Evolutionary conservation across 2,113 vertebrate genomes (phyloP).

Genomic region (Oryzias celebensis): DNA sequence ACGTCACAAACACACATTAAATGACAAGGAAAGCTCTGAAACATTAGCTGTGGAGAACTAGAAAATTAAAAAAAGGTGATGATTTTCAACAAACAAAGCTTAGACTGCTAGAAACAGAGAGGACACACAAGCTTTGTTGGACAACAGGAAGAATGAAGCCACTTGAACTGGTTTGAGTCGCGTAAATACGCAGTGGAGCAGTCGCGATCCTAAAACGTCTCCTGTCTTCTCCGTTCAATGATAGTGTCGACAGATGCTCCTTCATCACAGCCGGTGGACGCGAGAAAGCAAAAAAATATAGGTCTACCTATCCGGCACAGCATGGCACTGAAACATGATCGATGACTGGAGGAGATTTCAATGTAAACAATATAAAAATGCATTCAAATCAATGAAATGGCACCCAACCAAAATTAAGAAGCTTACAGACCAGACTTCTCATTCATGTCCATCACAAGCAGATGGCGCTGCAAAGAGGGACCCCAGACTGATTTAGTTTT

Average conservation of each 20-base stretch:
- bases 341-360: conserved; percentile 87
- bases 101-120: conserved; percentile 44
- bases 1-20: conserved; percentile 59
- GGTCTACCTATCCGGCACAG: conserved; percentile 82
- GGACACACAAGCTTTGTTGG: conserved; percentile 62
- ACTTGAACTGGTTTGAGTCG: conserved; percentile 67
- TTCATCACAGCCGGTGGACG: conserved; percentile 69
- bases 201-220: conserved; percentile 66
- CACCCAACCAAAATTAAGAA: conserved; percentile 86
- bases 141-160: conserved; percentile 77
- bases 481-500: conserved; percentile 77
- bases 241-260: conserved; percentile 69
- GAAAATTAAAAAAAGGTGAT: conserved; percentile 71
- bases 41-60: conserved; percentile 78
- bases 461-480: conserved; percentile 83
- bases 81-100: conserved; percentile 64
- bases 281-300: conserved; percentile 23
- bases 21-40: conserved; percentile 59
- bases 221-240: conserved; percentile 62
- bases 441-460: conserved; percentile 93
- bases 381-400: conserved; percentile 98
- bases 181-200: conserved; percentile 68
- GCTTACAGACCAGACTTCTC: conserved; percentile 86
- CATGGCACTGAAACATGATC: conserved; percentile 92
- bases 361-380: conserved; percentile 99